Percentiles rank a stretch among this genome's conserved stretches.
These are phyloP conservation scores for Unio pictorum DNA, from an alignment of 2,888 invertebrate genomes.

Conservation along the genomic window DNA sequence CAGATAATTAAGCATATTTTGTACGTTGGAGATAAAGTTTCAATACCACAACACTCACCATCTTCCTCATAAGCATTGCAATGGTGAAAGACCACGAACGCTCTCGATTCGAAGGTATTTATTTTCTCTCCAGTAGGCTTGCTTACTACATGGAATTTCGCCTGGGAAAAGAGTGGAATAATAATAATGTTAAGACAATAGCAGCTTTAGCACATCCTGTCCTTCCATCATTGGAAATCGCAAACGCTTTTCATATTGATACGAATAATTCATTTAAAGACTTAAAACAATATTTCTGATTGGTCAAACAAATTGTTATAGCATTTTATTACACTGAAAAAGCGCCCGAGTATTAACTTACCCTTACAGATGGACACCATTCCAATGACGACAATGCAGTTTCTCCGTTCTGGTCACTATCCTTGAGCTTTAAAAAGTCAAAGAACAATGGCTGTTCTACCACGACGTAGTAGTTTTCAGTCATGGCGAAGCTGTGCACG, in stretches of 20 bases:
- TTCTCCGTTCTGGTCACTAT: constrained; percentile 67
- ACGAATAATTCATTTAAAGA: too few relatives aligned
- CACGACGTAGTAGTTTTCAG: constrained; percentile 88
- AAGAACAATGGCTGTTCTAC: constrained; percentile 87
- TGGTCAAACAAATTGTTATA: too few relatives aligned
- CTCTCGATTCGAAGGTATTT: constrained; percentile 69
- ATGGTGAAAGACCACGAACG: constrained; percentile 76
- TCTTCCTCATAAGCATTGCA: constrained; percentile 84
- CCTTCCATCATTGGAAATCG: too few relatives aligned
- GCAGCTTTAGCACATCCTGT: too few relatives aligned
- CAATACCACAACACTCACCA: constrained; percentile 7
- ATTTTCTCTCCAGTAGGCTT: constrained; percentile 68
- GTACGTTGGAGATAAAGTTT: too few relatives aligned
- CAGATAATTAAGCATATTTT: too few relatives aligned
- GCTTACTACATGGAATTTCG: constrained; percentile 70
- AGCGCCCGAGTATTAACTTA: too few relatives aligned
- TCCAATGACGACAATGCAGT: constrained; percentile 70
- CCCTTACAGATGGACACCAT: constrained; percentile 72
- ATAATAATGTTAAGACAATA: too few relatives aligned
- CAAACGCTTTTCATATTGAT: too few relatives aligned
- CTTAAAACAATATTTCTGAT: too few relatives aligned
- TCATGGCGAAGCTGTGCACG: constrained; percentile 94
- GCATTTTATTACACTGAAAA: too few relatives aligned
- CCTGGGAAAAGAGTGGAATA: constrained; percentile 59
- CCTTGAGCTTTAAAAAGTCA: constrained; percentile 69